A percentile compares a stretch with the other conserved stretches of the same genome.
These are phyloP conservation scores for Mormyrus lacerda DNA, from an alignment of 2,113 vertebrate species.

Conservation along the genomic window DNA sequence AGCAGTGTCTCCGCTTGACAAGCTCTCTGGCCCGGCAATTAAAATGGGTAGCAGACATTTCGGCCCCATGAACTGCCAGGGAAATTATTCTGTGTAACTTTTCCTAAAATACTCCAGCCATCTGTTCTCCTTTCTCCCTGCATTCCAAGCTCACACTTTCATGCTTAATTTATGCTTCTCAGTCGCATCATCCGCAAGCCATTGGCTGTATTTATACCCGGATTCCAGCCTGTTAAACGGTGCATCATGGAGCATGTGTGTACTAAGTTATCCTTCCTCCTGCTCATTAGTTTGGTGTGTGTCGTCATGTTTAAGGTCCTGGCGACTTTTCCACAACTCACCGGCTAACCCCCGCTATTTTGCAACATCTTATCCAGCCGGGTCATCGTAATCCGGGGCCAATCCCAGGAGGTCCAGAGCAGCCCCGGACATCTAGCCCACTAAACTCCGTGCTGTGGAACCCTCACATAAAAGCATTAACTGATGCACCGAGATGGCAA, in stretches of 20 bases:
- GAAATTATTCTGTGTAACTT: constrained; percentile 55
- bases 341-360: neutral
- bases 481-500: neutral
- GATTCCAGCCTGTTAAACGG: neutral
- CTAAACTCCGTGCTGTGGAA: neutral
- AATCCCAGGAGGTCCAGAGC: neutral
- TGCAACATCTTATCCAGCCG: neutral
- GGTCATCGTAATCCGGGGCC: neutral
- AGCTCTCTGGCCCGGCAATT: constrained; percentile 34
- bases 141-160: constrained; percentile 44
- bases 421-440: neutral
- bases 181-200: constrained; percentile 49
- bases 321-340: neutral
- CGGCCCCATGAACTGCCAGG: constrained; percentile 47
- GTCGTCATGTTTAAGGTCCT: neutral
- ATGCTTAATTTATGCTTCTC: constrained; percentile 61
- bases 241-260: neutral
- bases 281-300: neutral
- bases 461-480: neutral
- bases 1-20: neutral
- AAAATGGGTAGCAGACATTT: constrained; percentile 36
- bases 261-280: neutral
- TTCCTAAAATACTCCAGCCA: constrained; percentile 47
- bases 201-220: constrained; percentile 21
- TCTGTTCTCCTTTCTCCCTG: constrained; percentile 55